These are phyloP conservation scores for Gnathonemus echidnorhynchus DNA, from an alignment of 2,113 vertebrate genomes.

Conservation along the genomic window DNA sequence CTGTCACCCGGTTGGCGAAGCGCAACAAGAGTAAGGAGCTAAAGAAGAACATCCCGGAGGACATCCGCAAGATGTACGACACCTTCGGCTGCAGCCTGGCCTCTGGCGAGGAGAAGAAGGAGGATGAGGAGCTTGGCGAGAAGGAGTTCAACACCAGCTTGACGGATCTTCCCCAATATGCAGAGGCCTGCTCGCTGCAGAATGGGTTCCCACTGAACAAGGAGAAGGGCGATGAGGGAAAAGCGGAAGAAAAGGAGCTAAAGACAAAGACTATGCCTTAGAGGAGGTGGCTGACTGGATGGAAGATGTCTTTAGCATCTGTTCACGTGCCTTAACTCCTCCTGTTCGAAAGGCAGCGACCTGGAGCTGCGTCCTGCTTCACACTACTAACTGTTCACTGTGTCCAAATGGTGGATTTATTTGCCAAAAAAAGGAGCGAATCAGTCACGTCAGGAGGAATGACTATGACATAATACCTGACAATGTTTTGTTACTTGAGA, in stretches of 20 bases:
- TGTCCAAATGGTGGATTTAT: constrained; percentile 46
- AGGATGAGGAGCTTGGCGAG: constrained; percentile 65
- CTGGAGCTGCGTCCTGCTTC: constrained; percentile 35
- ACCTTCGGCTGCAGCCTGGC: constrained; percentile 69
- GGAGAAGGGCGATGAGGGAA: constrained; percentile 68
- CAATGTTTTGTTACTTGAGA: constrained; percentile 15
- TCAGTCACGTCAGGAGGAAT: constrained; percentile 6
- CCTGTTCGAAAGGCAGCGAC: constrained; percentile 49
- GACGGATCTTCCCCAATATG: constrained; percentile 66
- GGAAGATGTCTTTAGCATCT: constrained; percentile 29
- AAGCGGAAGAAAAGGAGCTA: constrained; percentile 64
- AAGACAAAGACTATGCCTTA: constrained; percentile 41
- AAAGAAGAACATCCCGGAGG: constrained; percentile 77
- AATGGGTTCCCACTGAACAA: constrained; percentile 73
- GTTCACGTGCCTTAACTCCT: constrained; percentile 57
- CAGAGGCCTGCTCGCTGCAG: constrained; percentile 61
- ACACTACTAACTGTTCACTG: constrained; percentile 41
- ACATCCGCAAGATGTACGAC: constrained; percentile 72
- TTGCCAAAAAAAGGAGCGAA: constrained; percentile 54
- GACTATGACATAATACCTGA: constrained; percentile 8
- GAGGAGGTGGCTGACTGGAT: constrained; percentile 20
- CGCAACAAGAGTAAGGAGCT: constrained; percentile 81
- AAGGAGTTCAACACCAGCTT: constrained; percentile 76
- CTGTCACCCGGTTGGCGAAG: constrained; percentile 75
- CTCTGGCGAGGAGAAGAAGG: constrained; percentile 55